phyloP scores from a whole-genome alignment of 2,888 invertebrate genomes.

The Trilocha varians region DNA sequence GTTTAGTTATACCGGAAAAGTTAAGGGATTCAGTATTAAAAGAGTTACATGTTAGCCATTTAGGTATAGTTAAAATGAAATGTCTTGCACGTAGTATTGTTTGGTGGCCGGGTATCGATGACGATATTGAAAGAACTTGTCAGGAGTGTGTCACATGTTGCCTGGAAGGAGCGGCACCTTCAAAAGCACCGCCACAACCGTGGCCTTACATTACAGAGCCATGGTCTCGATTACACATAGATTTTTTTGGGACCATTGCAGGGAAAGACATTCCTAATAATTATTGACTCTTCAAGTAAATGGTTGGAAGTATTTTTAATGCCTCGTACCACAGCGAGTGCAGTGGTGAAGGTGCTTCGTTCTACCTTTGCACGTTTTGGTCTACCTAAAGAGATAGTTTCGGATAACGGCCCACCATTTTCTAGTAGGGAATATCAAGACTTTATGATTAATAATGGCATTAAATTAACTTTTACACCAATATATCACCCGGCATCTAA shows the following conservation, averaged over 20 bases:
- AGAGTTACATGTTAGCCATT: conserved; percentile 11
- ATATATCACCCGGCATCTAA: not conserved
- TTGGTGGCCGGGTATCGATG: conserved; percentile 16
- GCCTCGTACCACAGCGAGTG: conserved; percentile 7
- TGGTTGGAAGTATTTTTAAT: conserved; percentile 16
- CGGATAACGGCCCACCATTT: conserved; percentile 13
- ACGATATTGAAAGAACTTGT: conserved; percentile 9
- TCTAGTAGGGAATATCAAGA: conserved; percentile 7
- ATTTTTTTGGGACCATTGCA: conserved; percentile 13
- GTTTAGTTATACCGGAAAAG: conserved; percentile 5
- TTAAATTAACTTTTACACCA: not conserved
- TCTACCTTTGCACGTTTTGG: conserved; percentile 10
- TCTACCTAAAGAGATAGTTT: conserved; percentile 9
- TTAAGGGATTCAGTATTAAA: conserved; percentile 8
- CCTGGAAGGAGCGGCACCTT: conserved; percentile 6
- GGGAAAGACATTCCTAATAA: conserved; percentile 9
- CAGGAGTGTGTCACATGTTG: conserved; percentile 10
- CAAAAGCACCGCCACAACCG: conserved; percentile 11
- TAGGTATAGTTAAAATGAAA: conserved; percentile 18
- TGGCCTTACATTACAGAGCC: conserved; percentile 12
- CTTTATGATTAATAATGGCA: conserved; percentile 3
- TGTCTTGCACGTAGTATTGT: conserved; percentile 12
- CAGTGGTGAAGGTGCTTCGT: conserved; percentile 9
- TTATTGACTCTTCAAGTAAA: conserved; percentile 12
- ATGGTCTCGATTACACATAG: conserved; percentile 16